These are phyloP conservation scores for Cranoglanis bouderius DNA, from an alignment of 2,113 vertebrate genomes.

Conservation along the genomic window DNA sequence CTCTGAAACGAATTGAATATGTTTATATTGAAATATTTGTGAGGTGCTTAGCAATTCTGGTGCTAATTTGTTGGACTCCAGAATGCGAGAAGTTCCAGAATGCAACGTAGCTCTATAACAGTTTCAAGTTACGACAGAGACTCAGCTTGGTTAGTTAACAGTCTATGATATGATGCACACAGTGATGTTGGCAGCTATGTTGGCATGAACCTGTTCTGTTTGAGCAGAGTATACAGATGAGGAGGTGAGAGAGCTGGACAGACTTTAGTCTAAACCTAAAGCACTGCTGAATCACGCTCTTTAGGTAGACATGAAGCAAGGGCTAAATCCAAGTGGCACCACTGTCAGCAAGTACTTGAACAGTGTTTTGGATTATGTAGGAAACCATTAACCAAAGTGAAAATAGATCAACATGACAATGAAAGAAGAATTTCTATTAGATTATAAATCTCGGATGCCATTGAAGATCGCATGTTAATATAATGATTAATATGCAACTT, in stretches of 20 bases:
- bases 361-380: not conserved
- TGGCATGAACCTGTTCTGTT: not conserved
- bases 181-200: not conserved
- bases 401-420: not conserved
- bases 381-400: not conserved
- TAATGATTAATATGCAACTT: not conserved
- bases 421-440: not conserved
- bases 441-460: not conserved
- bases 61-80: not conserved
- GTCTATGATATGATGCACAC: not conserved
- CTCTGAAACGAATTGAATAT: not conserved
- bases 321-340: not conserved
- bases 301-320: not conserved
- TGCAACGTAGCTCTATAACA: not conserved
- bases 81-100: not conserved
- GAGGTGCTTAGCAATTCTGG: not conserved
- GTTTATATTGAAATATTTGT: not conserved
- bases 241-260: not conserved
- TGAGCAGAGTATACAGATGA: not conserved
- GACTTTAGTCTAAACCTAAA: not conserved
- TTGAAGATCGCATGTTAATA: not conserved
- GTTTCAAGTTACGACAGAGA: not conserved
- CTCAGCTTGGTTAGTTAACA: not conserved
- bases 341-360: not conserved
- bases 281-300: too few species aligned